Evolutionary conservation across 2,888 invertebrate species (phyloP).

Genomic region (Brassicogethes aeneus): DNA sequence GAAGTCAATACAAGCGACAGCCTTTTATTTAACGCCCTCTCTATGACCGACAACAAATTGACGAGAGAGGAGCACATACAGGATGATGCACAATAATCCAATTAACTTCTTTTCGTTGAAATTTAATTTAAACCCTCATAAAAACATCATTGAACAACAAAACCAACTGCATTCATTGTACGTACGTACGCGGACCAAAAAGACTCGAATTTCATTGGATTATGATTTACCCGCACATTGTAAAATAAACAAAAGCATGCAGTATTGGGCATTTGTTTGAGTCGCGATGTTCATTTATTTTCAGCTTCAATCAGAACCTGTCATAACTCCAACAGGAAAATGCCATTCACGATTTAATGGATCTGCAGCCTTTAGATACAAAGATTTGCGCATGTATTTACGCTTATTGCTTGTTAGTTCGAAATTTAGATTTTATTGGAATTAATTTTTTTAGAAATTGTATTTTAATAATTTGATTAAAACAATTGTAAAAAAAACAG

Average conservation of each 20-base stretch:
- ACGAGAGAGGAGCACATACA: not conserved
- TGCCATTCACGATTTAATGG: slow-evolving; percentile 24
- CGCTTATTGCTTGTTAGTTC: too few species aligned
- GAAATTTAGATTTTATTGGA: too few species aligned
- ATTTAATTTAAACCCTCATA: not conserved
- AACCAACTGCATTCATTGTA: not conserved
- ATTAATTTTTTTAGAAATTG: too few species aligned
- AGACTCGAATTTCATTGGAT: slow-evolving; percentile 35
- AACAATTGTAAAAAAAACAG: too few species aligned
- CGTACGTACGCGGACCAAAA: not conserved
- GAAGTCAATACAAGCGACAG: not conserved
- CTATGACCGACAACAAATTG: not conserved
- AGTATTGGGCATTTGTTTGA: slow-evolving; percentile 22
- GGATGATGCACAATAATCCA: not conserved
- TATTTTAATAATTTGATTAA: too few species aligned
- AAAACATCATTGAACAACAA: not conserved
- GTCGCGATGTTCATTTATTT: slow-evolving; percentile 29
- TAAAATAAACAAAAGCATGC: slow-evolving; percentile 31
- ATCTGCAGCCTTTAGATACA: not conserved
- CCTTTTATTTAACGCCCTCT: not conserved
- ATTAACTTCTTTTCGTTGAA: not conserved
- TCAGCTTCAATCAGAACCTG: slow-evolving; percentile 30
- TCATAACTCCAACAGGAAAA: slow-evolving; percentile 35
- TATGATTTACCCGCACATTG: slow-evolving; percentile 35
- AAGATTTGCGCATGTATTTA: too few species aligned